A percentile compares a stretch with the other conserved stretches of the same genome.
These are phyloP conservation scores for Megastigmus dorsalis DNA, from an alignment of 2,888 invertebrate genomes.

Conservation along the genomic window DNA sequence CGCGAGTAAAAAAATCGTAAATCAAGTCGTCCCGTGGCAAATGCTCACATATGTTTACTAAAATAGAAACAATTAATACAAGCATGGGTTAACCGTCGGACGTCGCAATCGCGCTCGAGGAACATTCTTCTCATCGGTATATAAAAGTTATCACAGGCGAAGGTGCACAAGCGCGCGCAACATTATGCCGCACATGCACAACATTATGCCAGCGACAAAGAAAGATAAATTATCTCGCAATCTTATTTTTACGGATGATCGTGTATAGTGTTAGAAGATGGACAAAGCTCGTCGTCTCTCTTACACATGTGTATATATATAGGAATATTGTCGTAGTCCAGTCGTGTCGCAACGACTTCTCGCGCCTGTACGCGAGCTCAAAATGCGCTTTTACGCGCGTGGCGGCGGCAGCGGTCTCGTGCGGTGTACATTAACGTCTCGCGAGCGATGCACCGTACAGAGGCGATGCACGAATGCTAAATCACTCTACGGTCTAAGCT, in stretches of 20 bases:
- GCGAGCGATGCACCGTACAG: too few species aligned
- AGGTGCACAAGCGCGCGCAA: not conserved
- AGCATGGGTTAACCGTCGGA: not conserved
- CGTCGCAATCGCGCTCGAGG: not conserved
- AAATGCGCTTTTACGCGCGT: too few species aligned
- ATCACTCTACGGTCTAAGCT: slow-evolving; percentile 4
- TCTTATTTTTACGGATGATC: slow-evolving; percentile 7
- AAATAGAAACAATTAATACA: slow-evolving; percentile 8
- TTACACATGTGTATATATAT: too few species aligned
- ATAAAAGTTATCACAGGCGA: slow-evolving; percentile 1
- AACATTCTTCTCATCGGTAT: not conserved
- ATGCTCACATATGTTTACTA: not conserved
- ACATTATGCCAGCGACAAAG: not conserved
- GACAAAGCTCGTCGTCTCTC: not conserved
- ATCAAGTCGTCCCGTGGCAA: not conserved
- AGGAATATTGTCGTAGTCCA: not conserved
- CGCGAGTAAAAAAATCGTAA: not conserved
- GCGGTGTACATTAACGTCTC: slow-evolving; percentile 48
- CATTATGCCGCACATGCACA: not conserved
- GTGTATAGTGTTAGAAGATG: not conserved
- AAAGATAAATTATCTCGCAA: slow-evolving; percentile 4
- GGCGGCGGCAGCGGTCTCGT: too few species aligned
- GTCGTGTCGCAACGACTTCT: slow-evolving; percentile 24
- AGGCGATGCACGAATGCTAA: slow-evolving; percentile 5
- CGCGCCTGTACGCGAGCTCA: slow-evolving; percentile 5